These are phyloP conservation scores for Peromyscus melanophrys DNA, from an alignment of 2,797 vertebrate genomes.

Conservation along the genomic window DNA sequence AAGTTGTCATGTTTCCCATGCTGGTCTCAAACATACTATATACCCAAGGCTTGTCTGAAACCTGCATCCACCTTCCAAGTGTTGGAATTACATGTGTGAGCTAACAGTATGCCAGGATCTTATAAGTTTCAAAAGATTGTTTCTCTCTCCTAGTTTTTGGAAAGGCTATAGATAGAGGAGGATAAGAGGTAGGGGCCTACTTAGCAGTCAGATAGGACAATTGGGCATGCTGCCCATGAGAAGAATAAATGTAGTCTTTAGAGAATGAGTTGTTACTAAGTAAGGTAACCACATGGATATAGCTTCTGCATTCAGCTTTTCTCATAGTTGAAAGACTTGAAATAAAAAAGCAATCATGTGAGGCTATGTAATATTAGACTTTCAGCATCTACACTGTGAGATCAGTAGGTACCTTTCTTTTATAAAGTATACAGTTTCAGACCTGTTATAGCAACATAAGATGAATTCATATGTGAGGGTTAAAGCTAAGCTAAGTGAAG, in stretches of 20 bases:
- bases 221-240: background rate
- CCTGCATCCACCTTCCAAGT: background rate
- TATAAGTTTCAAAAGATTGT: background rate
- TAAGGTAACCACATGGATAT: background rate
- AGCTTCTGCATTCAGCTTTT: background rate
- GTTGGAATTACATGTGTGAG: background rate
- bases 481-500: background rate
- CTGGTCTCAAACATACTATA: background rate
- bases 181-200: background rate
- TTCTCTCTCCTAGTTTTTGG: background rate
- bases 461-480: background rate
- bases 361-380: background rate
- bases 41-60: background rate
- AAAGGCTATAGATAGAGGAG: background rate
- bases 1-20: background rate
- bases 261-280: background rate
- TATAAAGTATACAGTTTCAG: background rate
- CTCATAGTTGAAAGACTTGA: background rate
- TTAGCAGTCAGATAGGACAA: background rate
- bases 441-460: background rate
- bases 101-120: background rate
- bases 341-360: background rate
- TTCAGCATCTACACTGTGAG: background rate
- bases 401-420: background rate
- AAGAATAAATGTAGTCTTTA: background rate